Percentiles rank a stretch among this genome's conserved stretches.
Conservation (phyloP, 1,140 invertebrate species). For the Manduca sexta region DNA sequence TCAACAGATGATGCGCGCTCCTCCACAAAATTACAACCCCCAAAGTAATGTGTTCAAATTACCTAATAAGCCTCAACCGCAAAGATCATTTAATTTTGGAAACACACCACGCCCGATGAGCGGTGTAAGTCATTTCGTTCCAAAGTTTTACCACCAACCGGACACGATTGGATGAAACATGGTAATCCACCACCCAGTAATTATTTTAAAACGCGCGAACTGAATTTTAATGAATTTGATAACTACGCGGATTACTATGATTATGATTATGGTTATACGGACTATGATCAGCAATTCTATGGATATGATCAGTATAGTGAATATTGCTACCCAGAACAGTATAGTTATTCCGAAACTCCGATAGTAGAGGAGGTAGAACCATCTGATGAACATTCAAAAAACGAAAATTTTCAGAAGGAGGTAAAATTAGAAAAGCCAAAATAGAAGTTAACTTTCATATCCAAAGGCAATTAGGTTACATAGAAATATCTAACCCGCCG, state of each 20-base stretch:
- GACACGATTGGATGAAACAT: conserved; percentile 16
- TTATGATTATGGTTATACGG: conserved; percentile 13
- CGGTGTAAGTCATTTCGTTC: conserved; percentile 3
- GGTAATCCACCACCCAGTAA: conserved; percentile 26
- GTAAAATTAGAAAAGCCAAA: too few relatives aligned
- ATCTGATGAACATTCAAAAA: not conserved
- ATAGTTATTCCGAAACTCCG: conserved; percentile 6
- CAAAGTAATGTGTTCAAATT: conserved; percentile 17
- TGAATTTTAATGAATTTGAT: conserved; percentile 23
- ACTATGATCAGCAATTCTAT: conserved; percentile 9
- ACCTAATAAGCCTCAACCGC: not conserved
- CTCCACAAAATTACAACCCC: conserved; percentile 19
- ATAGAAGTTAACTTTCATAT: conserved; percentile 5
- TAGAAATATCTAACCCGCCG: not conserved
- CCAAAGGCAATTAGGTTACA: conserved; percentile 5
- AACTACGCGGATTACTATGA: conserved; percentile 15
- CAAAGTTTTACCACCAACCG: conserved; percentile 1
- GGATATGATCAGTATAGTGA: not conserved
- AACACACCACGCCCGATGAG: conserved; percentile 12
- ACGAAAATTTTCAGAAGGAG: too few relatives aligned
- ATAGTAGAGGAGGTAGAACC: not conserved
- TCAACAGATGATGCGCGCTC: conserved; percentile 22
- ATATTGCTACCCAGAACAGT: conserved; percentile 7
- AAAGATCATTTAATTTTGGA: conserved; percentile 1
- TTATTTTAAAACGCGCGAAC: conserved; percentile 35